Percentiles rank a stretch among this genome's conserved stretches.
These are phyloP conservation scores for Drosophila pseudoobscura DNA, from an alignment of 1,140 invertebrate species.

Conservation along the genomic window DNA sequence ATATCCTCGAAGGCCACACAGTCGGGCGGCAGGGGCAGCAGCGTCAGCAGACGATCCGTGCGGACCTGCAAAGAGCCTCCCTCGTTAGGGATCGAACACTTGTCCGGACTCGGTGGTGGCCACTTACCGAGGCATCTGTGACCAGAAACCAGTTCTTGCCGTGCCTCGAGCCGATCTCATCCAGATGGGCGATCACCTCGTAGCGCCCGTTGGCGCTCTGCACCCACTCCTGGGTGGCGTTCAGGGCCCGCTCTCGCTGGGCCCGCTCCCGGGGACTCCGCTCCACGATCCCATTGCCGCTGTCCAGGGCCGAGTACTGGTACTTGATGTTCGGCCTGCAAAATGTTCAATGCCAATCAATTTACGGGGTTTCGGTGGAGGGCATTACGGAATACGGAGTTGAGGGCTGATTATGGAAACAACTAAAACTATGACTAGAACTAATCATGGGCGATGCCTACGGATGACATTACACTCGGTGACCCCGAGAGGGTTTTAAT, in stretches of 20 bases:
- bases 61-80: constrained; percentile 55
- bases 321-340: constrained; percentile 84
- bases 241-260: constrained; percentile 86
- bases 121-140: constrained; percentile 86
- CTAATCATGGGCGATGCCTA: constrained; percentile 21
- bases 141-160: constrained; percentile 96
- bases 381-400: constrained; percentile 20
- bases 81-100: not conserved
- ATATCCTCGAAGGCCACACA: constrained; percentile 84
- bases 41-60: constrained; percentile 92
- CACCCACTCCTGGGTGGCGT: constrained; percentile 88
- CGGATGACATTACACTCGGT: constrained; percentile 5
- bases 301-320: constrained; percentile 88
- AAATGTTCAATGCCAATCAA: constrained; percentile 9
- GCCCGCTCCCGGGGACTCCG: constrained; percentile 87
- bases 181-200: constrained; percentile 89
- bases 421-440: constrained; percentile 36
- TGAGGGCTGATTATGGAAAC: constrained; percentile 6
- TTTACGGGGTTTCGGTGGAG: not conserved
- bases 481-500: not conserved
- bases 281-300: constrained; percentile 85
- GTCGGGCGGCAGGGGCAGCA: constrained; percentile 87
- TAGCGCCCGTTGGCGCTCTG: constrained; percentile 87
- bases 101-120: too few relatives aligned
- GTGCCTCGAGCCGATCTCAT: constrained; percentile 91